Percentiles rank a stretch among this genome's conserved stretches.
Evolutionary conservation across 2,888 invertebrate species (phyloP).

Genomic region (Boloria euphrosyne): DNA sequence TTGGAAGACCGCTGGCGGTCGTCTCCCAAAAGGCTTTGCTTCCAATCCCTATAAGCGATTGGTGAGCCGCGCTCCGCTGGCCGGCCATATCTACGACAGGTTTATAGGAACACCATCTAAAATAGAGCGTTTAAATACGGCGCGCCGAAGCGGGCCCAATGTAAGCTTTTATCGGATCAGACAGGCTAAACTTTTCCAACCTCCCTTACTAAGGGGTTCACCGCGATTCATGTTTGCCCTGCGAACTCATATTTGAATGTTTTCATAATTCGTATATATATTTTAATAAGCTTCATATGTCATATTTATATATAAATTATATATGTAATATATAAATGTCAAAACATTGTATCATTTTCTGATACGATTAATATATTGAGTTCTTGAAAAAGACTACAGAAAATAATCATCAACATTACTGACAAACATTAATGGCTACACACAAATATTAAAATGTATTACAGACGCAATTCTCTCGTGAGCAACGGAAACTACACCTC

Average conservation of each 20-base stretch:
- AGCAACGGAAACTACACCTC: no score
- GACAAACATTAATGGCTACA: no score
- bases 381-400: no score
- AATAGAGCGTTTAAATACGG: slow-evolving; percentile 64
- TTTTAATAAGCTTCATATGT: not conserved
- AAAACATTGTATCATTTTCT: no score
- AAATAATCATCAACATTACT: no score
- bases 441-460: no score
- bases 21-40: slow-evolving; percentile 55
- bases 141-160: slow-evolving; percentile 42
- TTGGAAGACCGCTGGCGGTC: slow-evolving; percentile 51
- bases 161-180: slow-evolving; percentile 65
- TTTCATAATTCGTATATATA: slow-evolving; percentile 1
- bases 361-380: no score
- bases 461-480: no score
- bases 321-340: no score
- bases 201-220: slow-evolving; percentile 26
- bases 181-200: slow-evolving; percentile 48
- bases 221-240: slow-evolving; percentile 5
- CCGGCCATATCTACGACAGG: slow-evolving; percentile 36
- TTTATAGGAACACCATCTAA: slow-evolving; percentile 51
- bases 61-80: slow-evolving; percentile 45
- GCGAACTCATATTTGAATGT: not conserved
- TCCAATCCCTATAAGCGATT: slow-evolving; percentile 67
- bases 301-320: no score